Percentiles rank a stretch among this genome's conserved stretches.
phyloP scores from a whole-genome alignment of 2,797 vertebrate species.

The Masticophis lateralis region DNA sequence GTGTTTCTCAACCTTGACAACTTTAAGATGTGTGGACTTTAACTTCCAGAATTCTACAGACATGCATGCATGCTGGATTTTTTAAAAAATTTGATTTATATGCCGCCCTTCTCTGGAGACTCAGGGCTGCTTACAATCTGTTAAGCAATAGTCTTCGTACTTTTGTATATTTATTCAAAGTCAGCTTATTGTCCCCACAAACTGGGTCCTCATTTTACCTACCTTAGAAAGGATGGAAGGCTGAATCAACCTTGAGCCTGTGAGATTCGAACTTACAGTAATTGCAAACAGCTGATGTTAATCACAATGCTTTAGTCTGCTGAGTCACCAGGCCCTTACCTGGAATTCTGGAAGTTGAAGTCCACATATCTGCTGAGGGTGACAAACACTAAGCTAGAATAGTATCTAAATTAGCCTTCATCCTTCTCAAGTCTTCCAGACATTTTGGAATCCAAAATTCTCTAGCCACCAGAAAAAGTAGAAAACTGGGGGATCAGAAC shows the following conservation, averaged over 20 bases:
- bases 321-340: neutral
- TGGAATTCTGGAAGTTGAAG: neutral
- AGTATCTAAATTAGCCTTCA: neutral
- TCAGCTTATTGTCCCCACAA: too few relatives aligned
- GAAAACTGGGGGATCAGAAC: slow-evolving; percentile 29
- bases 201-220: too few relatives aligned
- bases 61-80: neutral
- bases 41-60: neutral
- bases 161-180: too few relatives aligned
- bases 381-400: neutral
- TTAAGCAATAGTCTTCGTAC: too few relatives aligned
- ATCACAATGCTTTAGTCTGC: too few relatives aligned
- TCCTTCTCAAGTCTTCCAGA: neutral
- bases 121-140: too few relatives aligned
- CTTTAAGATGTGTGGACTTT: neutral
- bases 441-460: neutral
- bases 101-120: too few relatives aligned
- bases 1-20: neutral
- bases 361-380: neutral
- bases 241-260: too few relatives aligned
- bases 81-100: too few relatives aligned
- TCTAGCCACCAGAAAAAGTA: neutral
- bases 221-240: too few relatives aligned
- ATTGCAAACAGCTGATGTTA: too few relatives aligned
- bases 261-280: too few relatives aligned